Evolutionary conservation across 1,140 invertebrate species (phyloP), one percentile per base, ranked within the genome.

Genomic region (Drosophila repletoides): DNA sequence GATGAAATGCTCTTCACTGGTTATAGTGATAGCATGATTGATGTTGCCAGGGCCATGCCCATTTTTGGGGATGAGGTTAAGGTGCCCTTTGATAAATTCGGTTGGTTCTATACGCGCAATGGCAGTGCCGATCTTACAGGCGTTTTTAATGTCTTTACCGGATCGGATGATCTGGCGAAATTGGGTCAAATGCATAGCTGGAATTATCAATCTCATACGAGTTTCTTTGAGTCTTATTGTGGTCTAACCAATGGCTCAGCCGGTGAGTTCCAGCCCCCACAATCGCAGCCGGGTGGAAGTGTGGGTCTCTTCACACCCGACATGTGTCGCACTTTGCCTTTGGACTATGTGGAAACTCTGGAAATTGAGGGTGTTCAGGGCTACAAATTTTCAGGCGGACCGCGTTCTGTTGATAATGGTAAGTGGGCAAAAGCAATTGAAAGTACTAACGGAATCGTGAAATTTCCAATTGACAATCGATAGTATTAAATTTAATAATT

Each of bases 91-190:
- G 95, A 96, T 79, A 93, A 92, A 73, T 96, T 97, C 88, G 95
- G 95, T 19, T 94, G 95, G 93, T 96, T 97, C 90, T 96, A 96
- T 88, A 92, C 92, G 93, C 94, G 94, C 88, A 97, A 96, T 70
- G 94, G 93, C 65, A 94, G 95, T 0, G 91, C 92, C 1, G 92
- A 92, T 2, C 93, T 93, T 15, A 95, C 96, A 9, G 95, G 95
- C 0, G 91, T 93, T 24, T 94, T 93, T 72, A 96, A 95, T 70
- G 94, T 96, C 88, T 93, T 92, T 17, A 95, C 95, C 0, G 95
- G 95, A 0, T 91, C 80, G 0, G 87, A 91, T 21, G 91, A 93
- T 19, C 92, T 95, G 0, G 67, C 73, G 0, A 90, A 93, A 5
- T 91, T 96, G 33, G 95, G 95, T 0, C 91, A 93, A 7, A 90